phyloP scores from a whole-genome alignment of 2,113 vertebrate genomes.

The Gnathonemus longibarbis region DNA sequence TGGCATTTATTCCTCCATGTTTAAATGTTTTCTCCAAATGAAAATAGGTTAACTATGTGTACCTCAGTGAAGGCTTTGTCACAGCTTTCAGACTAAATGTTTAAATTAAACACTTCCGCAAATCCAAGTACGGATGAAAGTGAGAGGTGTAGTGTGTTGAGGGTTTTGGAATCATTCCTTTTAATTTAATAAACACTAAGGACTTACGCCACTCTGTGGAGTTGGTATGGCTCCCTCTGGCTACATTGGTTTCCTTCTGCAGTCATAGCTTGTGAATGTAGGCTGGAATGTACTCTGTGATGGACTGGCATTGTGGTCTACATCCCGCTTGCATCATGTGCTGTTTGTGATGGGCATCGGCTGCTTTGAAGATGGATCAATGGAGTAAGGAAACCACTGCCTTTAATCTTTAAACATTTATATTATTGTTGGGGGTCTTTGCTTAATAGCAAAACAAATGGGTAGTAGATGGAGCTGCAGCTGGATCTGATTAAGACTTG shows the following conservation, averaged over 20 bases:
- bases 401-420: not conserved
- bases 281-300: not conserved
- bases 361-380: not conserved
- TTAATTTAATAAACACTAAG: not conserved
- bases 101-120: not conserved
- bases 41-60: not conserved
- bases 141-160: not conserved
- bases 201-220: not conserved
- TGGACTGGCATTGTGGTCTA: not conserved
- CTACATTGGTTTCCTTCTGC: not conserved
- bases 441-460: not conserved
- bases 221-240: not conserved
- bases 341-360: not conserved
- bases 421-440: not conserved
- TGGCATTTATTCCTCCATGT: not conserved
- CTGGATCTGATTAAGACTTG: not conserved
- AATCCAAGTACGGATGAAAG: not conserved
- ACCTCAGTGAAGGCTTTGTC: not conserved
- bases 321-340: not conserved
- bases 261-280: not conserved
- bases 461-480: not conserved
- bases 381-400: not conserved
- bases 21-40: not conserved
- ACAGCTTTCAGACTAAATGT: not conserved
- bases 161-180: not conserved